phyloP scores from a whole-genome alignment of 2,797 vertebrate genomes.

The Neosilurus mollespiculum region DNA sequence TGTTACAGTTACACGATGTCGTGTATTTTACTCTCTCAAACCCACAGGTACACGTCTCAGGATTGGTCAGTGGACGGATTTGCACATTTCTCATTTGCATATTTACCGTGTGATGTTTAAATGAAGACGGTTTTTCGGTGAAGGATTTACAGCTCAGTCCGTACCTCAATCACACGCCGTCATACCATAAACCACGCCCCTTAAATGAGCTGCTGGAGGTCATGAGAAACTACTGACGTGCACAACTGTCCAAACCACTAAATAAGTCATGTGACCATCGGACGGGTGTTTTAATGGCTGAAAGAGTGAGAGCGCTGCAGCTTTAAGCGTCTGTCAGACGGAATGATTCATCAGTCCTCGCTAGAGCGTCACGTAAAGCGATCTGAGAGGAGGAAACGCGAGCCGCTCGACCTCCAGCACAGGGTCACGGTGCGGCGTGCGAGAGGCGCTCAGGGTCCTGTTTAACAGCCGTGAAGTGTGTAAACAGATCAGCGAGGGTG shows the following conservation, averaged over 20 bases:
- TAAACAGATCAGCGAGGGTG: conserved; percentile 52
- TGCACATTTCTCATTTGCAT: conserved; percentile 6
- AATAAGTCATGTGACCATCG: background rate
- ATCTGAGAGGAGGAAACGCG: conserved; percentile 66
- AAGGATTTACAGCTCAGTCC: background rate
- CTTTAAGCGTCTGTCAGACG: conserved; percentile 48
- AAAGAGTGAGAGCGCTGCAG: background rate
- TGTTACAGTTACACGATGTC: background rate
- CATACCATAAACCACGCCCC: background rate
- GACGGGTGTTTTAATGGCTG: background rate
- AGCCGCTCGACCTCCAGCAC: conserved; percentile 62
- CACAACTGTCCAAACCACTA: no score
- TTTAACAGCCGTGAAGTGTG: conserved; percentile 57
- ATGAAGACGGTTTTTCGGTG: background rate
- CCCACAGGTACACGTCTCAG: background rate
- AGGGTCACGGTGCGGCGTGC: conserved; percentile 54
- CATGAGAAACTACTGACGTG: no score
- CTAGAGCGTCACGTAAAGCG: conserved; percentile 57
- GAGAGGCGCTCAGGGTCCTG: conserved; percentile 48
- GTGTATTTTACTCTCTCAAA: background rate
- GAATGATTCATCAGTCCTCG: conserved; percentile 58
- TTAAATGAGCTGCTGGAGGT: background rate
- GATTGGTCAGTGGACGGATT: background rate
- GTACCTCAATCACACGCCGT: background rate
- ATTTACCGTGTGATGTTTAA: background rate